Evolutionary conservation across 2,113 vertebrate genomes (phyloP).

Genomic region (Heliornis fulica): DNA sequence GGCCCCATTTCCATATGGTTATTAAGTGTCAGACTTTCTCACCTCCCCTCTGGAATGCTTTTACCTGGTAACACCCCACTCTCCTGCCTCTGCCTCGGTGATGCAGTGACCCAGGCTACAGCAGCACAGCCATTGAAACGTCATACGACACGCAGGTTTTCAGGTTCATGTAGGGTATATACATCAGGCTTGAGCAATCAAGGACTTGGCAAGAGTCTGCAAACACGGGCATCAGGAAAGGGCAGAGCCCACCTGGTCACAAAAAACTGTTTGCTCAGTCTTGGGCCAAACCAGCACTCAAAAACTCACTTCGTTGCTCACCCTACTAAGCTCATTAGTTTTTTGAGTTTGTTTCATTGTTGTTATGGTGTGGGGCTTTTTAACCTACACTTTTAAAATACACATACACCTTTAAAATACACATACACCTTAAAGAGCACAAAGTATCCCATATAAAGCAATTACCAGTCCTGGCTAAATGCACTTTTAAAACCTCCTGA

Average conservation of each 20-base stretch:
- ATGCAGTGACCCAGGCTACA: not conserved
- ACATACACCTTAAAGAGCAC: not conserved
- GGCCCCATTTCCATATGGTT: not conserved
- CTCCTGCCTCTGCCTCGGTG: not conserved
- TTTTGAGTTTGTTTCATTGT: no score
- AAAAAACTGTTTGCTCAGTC: not conserved
- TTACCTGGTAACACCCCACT: not conserved
- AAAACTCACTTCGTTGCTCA: not conserved
- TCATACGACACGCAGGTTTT: not conserved
- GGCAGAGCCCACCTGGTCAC: not conserved
- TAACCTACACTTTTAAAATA: not conserved
- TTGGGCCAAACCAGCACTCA: not conserved
- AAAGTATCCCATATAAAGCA: not conserved
- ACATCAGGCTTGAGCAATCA: not conserved
- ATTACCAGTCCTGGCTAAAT: not conserved
- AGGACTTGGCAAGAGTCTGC: not conserved
- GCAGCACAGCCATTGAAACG: fast-evolving
- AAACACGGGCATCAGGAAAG: not conserved
- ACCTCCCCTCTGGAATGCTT: not conserved
- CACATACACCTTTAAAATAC: no score
- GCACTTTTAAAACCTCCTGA: not conserved
- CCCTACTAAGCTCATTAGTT: not conserved
- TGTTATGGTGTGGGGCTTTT: not conserved
- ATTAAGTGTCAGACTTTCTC: not conserved
- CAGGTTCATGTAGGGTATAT: not conserved